Evolutionary conservation across 2,113 vertebrate species (phyloP).

Genomic region (Solea solea): DNA sequence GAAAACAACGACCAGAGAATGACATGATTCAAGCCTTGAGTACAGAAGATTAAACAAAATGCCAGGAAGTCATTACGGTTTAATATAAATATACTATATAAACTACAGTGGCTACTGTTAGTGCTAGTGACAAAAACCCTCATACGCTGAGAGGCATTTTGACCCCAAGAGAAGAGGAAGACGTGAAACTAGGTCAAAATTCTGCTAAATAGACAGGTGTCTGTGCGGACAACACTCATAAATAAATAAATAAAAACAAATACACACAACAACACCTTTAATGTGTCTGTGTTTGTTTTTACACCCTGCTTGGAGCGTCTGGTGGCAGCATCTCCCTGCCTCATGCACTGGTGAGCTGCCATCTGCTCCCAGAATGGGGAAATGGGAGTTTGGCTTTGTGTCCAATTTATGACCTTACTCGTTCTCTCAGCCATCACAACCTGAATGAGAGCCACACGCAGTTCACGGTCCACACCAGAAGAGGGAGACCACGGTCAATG

Average conservation of each 20-base stretch:
- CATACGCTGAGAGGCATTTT: conserved; percentile 9
- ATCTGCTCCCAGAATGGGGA: conserved; percentile 70
- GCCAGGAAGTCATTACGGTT: conserved; percentile 11
- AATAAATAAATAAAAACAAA: neutral
- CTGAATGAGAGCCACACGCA: conserved; percentile 20
- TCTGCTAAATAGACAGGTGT: neutral
- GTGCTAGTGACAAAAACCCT: neutral
- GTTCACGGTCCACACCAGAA: conserved; percentile 40
- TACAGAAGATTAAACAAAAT: neutral
- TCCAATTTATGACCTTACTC: conserved; percentile 59
- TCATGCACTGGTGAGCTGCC: conserved; percentile 66
- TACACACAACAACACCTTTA: conserved; percentile 13
- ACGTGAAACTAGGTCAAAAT: conserved; percentile 20
- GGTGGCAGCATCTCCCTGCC: conserved; percentile 60
- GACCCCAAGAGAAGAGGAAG: conserved; percentile 9
- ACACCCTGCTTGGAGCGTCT: conserved; percentile 66
- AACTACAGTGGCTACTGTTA: neutral
- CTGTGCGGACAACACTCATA: neutral
- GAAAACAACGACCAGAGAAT: neutral
- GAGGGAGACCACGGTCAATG: conserved; percentile 60
- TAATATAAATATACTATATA: conserved; percentile 3
- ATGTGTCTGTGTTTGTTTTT: conserved; percentile 41
- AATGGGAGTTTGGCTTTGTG: conserved; percentile 61
- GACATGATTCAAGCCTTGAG: neutral
- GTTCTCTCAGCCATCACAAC: conserved; percentile 21